Evolutionary conservation across 2,888 invertebrate genomes (phyloP), one percentile per base, ranked within the genome.

Genomic region (Adelphocoris suturalis): DNA sequence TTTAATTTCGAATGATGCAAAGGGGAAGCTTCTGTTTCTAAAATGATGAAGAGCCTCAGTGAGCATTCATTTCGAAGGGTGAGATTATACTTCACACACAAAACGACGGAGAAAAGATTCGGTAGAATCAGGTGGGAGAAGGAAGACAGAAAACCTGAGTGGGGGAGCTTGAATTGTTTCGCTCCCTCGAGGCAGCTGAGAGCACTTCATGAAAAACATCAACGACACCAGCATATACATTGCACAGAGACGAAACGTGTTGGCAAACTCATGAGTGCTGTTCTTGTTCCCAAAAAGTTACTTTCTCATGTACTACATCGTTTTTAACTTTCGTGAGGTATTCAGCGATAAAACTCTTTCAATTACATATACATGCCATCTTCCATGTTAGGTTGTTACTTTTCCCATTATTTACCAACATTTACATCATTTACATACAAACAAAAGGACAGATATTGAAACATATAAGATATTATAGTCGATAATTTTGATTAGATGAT

Each of bases 121-220:
- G 11, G 2, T 28, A 28, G 78, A 46, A 78, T 37, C 78, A 47
- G 47, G 19, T 16, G 46, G 16, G 37, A 14, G 16, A 16, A 47
- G 78, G 19, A 80, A 19, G 19, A 46, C 3, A 46, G 46, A 16
- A 80, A 80, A 47, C 78, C 37, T 46, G 68, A 68, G 68, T 68
- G 68, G 68, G 68, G 68, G 27, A 68, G 19, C 61, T n/a, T 2
- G 61, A 16, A 61, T 61, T 61, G 61, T 19, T 61, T 4, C 9
- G 19, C 16, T 61, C 61, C 19, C 61, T n/a, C 16, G 61, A 61
- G 61, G 19, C n/a, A n/a, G 1, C 61, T 61, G n/a, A 61, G 52
- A 16, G 16, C 61, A 19, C 61, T 61, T 61, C 19, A 61, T n/a
- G 61, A 61, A 61, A 14, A 61, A 19, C 61, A 61, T 61, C 3